These are phyloP conservation scores for Eristalis tenax DNA, from an alignment of 2,888 invertebrate genomes.

Conservation along the genomic window DNA sequence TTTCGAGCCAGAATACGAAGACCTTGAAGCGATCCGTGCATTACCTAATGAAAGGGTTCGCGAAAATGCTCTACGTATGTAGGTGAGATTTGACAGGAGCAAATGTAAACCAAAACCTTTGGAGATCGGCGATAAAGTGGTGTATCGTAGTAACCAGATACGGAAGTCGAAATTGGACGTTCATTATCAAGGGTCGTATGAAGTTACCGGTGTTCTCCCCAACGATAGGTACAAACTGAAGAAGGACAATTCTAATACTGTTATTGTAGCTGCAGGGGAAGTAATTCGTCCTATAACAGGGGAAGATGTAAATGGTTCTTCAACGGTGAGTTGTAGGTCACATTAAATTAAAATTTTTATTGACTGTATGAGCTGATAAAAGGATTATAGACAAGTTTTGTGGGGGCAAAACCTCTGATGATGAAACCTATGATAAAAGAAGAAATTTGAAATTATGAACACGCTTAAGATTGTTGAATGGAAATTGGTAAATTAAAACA, in stretches of 20 bases:
- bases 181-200: conserved; percentile 44
- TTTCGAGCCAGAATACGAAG: conserved; percentile 43
- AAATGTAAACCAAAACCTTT: conserved; percentile 55
- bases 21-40: neutral
- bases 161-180: conserved; percentile 32
- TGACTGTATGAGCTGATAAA: neutral
- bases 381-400: neutral
- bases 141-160: conserved; percentile 54
- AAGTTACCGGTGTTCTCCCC: conserved; percentile 30
- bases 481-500: conserved; percentile 4
- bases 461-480: conserved; percentile 40
- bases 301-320: neutral
- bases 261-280: conserved; percentile 42
- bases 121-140: conserved; percentile 42
- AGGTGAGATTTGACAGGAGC: conserved; percentile 39
- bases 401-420: conserved; percentile 7
- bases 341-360: conserved; percentile 21
- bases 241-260: neutral
- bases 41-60: conserved; percentile 26
- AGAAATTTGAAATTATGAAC: neutral
- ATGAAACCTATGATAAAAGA: neutral
- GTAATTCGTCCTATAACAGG: conserved; percentile 43
- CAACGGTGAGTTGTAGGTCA: neutral
- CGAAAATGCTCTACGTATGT: conserved; percentile 47
- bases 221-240: conserved; percentile 46